A percentile compares a stretch with the other conserved stretches of the same genome.
phyloP scores from a whole-genome alignment of 2,797 vertebrate species.

The Arctocebus calabarensis region DNA sequence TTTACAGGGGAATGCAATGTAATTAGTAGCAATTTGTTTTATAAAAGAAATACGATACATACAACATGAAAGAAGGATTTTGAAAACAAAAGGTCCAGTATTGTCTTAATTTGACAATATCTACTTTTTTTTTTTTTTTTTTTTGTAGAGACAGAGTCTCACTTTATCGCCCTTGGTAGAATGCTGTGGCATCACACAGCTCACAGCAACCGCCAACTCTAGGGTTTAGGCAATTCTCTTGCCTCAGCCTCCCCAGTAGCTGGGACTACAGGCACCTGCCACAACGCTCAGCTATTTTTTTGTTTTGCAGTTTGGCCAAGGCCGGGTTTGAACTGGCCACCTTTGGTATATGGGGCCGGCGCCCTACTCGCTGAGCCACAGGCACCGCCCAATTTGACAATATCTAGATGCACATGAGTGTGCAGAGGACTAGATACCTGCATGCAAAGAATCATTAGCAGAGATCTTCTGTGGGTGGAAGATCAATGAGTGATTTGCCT shows the following conservation, averaged over 20 bases:
- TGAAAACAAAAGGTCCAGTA: neutral
- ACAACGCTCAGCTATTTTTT: too few species aligned
- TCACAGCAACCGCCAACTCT: too few species aligned
- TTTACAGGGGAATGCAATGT: neutral
- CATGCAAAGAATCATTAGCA: neutral
- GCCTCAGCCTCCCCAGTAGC: too few species aligned
- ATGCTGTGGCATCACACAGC: too few species aligned
- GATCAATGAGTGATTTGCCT: neutral
- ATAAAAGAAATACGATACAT: neutral
- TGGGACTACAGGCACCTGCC: too few species aligned
- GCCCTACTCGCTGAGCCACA: too few species aligned
- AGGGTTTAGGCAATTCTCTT: too few species aligned
- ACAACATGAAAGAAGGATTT: neutral
- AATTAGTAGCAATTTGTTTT: neutral
- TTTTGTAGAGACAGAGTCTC: too few species aligned
- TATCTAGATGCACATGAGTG: neutral
- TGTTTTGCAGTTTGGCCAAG: too few species aligned
- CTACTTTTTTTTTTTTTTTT: neutral
- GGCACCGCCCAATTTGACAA: neutral
- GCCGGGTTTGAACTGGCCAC: too few species aligned
- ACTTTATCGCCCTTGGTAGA: too few species aligned
- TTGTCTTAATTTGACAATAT: neutral
- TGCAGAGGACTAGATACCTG: neutral
- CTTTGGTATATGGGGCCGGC: too few species aligned
- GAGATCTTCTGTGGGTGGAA: neutral